phyloP scores from a whole-genome alignment of 1,140 invertebrate genomes.

The Brachionus calyciflorus region DNA sequence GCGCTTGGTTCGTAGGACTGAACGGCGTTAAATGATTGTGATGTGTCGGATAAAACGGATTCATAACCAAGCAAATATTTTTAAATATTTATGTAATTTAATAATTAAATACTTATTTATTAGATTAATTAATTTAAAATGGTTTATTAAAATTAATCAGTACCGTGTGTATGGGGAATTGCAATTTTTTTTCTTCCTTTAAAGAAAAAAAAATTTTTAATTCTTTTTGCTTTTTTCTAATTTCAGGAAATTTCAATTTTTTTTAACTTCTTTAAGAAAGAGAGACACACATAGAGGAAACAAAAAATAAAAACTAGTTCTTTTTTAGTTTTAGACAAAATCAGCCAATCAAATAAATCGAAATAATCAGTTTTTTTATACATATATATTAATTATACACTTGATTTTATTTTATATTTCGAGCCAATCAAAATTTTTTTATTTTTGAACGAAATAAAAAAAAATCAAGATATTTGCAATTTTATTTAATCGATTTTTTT shows the following conservation, averaged over 20 bases:
- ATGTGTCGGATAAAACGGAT: constrained; percentile 26
- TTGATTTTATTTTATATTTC: not conserved
- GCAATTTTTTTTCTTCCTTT: not conserved
- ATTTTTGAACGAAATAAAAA: no score
- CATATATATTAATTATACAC: not conserved
- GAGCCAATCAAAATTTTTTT: constrained; percentile 1
- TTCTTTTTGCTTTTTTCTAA: not conserved
- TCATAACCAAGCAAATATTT: not conserved
- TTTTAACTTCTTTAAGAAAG: constrained; percentile 24
- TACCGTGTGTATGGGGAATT: constrained; percentile 15
- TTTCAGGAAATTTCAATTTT: not conserved
- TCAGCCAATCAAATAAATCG: not conserved
- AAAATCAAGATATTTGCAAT: not conserved
- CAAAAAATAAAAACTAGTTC: no score
- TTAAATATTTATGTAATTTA: constrained; percentile 3
- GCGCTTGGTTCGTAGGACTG: not conserved
- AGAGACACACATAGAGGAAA: no score
- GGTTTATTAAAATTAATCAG: not conserved
- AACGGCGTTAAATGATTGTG: constrained; percentile 1
- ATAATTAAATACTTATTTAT: constrained; percentile 16
- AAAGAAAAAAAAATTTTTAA: not conserved
- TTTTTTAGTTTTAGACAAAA: not conserved
- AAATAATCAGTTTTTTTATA: not conserved
- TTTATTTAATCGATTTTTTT: constrained; percentile 33
- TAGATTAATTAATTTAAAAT: constrained; percentile 37